These are phyloP conservation scores for Sylvia borin DNA, from an alignment of 2,797 vertebrate genomes.

Conservation along the genomic window DNA sequence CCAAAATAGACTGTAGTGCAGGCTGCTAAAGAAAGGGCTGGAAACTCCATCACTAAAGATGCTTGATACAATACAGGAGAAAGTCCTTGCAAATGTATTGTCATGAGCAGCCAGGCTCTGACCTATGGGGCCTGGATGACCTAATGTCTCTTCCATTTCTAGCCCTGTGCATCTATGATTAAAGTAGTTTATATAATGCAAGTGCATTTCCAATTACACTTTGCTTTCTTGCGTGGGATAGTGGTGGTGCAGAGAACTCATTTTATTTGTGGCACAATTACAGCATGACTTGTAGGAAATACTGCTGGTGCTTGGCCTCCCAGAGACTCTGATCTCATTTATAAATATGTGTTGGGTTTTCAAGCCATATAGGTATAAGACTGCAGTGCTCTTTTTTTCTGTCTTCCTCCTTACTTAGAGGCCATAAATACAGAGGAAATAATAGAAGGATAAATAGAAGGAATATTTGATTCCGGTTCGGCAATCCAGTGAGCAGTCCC, in stretches of 20 bases:
- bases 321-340: not conserved
- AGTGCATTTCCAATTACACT: constrained; percentile 58
- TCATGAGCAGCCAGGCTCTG: not conserved
- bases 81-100: not conserved
- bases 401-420: not conserved
- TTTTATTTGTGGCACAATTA: constrained; percentile 59
- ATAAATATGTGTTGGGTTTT: not conserved
- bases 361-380: not conserved
- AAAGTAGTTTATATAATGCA: constrained; percentile 42
- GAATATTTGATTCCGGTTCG: constrained; percentile 9
- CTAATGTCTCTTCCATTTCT: constrained; percentile 57
- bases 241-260: constrained; percentile 39
- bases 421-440: not conserved
- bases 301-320: constrained; percentile 15
- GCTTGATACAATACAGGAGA: not conserved
- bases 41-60: constrained; percentile 8
- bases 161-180: constrained; percentile 49
- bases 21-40: not conserved
- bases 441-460: not conserved
- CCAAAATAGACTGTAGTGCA: not conserved
- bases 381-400: not conserved
- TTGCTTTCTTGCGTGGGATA: constrained; percentile 50
- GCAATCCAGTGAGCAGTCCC: not conserved
- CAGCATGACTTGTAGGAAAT: constrained; percentile 40
- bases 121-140: constrained; percentile 25